Base-by-base conservation (phyloP, 1,140 invertebrate species). In the Phthorimaea operculella region DNA sequence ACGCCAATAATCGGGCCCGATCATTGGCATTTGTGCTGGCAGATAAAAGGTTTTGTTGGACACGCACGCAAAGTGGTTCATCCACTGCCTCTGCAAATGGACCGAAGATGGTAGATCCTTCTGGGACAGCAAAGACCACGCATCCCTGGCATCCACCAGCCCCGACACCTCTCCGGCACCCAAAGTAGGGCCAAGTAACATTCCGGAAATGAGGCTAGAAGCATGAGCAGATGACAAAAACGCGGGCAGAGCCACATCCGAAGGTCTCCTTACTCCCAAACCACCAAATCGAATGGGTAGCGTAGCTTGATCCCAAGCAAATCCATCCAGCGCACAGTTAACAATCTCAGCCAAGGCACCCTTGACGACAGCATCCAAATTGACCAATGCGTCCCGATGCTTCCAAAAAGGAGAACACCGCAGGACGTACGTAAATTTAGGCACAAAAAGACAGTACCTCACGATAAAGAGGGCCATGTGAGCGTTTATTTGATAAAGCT, bases 361-460 rank as follows among this genome's bases (percentile, higher is more conserved):
- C 14, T n/a, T 14, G 39, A 42, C 11, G 11, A 14, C 11, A 14
- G 1, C 9, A n/a, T 11, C 14, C 39, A 14, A 42, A 3, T 4
- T 11, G 14, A 8, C 11, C 11, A 42, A 42, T 3, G 14, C 11
- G 39, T n/a, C 39, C 14, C 39, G 14, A 42, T n/a, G 60, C 17
- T 39, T 18, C 42, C 47, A 47, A 54, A n/a, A 11, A 34, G 9
- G 11, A 9, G 16, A 42, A 17, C 53, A 54, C 11, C 53, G 42
- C 12, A 54, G n/a, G 21, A 45, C 28, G 44, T 49, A 49, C 2
- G 45, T 54, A n/a, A 47, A 49, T 36, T 49, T 54, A 7, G 53
- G 53, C n/a, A 54, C 53, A 17, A 54, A n/a, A 48, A 54, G 28
- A 54, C 53, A 54, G 15, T 33, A 48, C 14, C 33, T 16, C 14